Conservation (phyloP, 2,113 vertebrate genomes). For the Gavialis gangeticus region DNA sequence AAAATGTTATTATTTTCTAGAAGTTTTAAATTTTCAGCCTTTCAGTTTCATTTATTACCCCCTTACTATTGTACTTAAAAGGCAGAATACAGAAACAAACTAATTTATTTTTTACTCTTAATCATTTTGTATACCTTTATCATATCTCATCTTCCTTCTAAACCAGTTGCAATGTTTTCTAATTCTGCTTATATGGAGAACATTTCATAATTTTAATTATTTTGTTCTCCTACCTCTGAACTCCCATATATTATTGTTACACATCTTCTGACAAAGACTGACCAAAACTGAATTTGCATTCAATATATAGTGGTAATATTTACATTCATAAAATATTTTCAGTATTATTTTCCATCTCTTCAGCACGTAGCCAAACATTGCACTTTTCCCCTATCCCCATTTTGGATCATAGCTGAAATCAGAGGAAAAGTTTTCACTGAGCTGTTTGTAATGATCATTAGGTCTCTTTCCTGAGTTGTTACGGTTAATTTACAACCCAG, state of each 20-base stretch:
- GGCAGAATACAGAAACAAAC: neutral
- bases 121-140: neutral
- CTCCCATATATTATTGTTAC: neutral
- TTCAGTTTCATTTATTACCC: neutral
- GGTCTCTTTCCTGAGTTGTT: neutral
- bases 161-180: neutral
- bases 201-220: neutral
- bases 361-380: neutral
- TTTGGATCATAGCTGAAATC: neutral
- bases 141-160: neutral
- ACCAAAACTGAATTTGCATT: neutral
- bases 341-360: neutral
- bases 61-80: neutral
- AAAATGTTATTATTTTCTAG: neutral
- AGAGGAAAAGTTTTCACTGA: neutral
- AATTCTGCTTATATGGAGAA: neutral
- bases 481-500: neutral
- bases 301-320: neutral
- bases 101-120: neutral
- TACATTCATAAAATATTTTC: neutral
- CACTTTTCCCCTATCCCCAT: neutral
- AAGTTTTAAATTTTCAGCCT: neutral
- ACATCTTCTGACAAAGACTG: neutral
- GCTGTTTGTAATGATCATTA: neutral
- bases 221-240: neutral